These are phyloP conservation scores for Idaea aversata DNA, from an alignment of 2,888 invertebrate species.

Conservation along the genomic window DNA sequence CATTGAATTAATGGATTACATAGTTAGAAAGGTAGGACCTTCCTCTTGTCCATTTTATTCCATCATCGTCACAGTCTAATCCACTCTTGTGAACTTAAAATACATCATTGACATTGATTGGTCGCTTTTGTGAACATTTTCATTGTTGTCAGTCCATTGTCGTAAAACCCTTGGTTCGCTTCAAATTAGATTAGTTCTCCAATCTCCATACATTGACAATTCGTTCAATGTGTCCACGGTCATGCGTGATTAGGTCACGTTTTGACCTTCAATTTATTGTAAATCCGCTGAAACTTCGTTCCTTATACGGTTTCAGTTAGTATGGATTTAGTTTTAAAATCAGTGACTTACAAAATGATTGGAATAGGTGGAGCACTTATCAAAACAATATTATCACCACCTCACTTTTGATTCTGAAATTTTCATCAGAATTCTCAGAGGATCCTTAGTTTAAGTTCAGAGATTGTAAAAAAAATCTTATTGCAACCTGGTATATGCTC, in stretches of 20 bases:
- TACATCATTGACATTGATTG: not conserved
- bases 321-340: not conserved
- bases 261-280: not conserved
- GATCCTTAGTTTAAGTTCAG: no score
- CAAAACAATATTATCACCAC: not conserved
- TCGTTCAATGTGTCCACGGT: not conserved
- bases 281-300: not conserved
- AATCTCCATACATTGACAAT: not conserved
- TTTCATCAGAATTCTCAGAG: no score
- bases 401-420: no score
- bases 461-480: no score
- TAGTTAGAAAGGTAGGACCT: no score
- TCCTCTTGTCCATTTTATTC: no score
- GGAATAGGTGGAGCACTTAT: not conserved
- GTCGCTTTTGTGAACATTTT: not conserved
- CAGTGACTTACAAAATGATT: not conserved
- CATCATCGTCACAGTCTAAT: no score
- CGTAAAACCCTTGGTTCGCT: not conserved
- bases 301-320: not conserved
- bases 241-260: not conserved
- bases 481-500: no score
- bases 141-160: not conserved
- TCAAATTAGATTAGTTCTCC: not conserved
- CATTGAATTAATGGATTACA: no score
- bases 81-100: not conserved